These are phyloP conservation scores for Axis porcinus DNA, from an alignment of 2,113 vertebrate genomes.

Conservation along the genomic window DNA sequence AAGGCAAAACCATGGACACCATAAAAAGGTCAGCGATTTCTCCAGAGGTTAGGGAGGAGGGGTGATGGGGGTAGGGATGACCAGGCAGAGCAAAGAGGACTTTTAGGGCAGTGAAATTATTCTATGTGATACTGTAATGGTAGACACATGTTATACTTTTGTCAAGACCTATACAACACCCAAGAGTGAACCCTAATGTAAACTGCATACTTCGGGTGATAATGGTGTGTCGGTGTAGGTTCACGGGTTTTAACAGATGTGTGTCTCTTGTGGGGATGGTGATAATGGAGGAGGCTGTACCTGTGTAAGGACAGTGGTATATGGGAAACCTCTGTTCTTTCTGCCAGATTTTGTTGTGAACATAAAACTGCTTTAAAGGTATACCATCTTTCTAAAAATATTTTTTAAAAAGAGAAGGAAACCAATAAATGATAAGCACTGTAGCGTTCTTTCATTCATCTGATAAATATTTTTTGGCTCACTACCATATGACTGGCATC, in stretches of 20 bases:
- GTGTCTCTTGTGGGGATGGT: too few relatives aligned
- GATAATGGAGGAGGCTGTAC: too few relatives aligned
- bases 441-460: not conserved
- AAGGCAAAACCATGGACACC: not conserved
- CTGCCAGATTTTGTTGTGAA: not conserved
- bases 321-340: not conserved
- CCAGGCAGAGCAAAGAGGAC: not conserved
- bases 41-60: too few relatives aligned
- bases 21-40: not conserved
- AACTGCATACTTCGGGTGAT: accelerated
- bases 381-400: not conserved
- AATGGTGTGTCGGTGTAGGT: not conserved
- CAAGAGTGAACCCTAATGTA: not conserved
- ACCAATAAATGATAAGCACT: too few relatives aligned
- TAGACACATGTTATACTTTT: not conserved
- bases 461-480: not conserved
- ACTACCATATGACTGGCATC: too few relatives aligned
- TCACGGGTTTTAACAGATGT: not conserved
- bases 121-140: not conserved
- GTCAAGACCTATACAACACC: not conserved
- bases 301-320: accelerated
- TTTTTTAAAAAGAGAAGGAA: not conserved
- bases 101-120: not conserved
- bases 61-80: not conserved
- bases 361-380: not conserved